Conservation (phyloP, 92 coral and sea anemone genomes). For the Meandrina meandrites region DNA sequence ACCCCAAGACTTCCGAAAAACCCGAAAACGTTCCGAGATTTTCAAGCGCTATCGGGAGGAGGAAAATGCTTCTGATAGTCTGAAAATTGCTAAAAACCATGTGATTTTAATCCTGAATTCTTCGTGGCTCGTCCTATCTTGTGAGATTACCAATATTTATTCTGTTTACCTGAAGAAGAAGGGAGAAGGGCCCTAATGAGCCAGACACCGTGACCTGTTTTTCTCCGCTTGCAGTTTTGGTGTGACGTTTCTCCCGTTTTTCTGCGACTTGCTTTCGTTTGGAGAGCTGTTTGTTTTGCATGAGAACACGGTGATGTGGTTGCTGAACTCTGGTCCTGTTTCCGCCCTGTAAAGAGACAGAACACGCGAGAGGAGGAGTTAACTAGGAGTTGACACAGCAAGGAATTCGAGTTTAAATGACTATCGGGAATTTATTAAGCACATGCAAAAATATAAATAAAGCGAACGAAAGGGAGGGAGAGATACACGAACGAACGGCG, state of each 20-base stretch:
- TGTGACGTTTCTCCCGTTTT: constrained; percentile 29
- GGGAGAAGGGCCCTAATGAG: constrained; percentile 74
- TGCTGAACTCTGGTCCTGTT: constrained; percentile 36
- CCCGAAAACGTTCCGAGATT: not conserved
- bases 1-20: not conserved
- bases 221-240: not conserved
- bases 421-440: too few species aligned
- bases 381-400: too few species aligned
- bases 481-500: too few species aligned
- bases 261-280: constrained; percentile 33
- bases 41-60: not conserved
- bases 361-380: not conserved
- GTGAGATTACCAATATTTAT: too few species aligned
- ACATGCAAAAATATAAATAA: not conserved
- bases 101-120: not conserved
- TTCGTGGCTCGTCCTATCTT: too few species aligned
- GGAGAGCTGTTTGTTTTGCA: constrained; percentile 48
- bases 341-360: constrained; percentile 15
- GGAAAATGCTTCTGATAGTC: not conserved
- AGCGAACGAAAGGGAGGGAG: too few species aligned
- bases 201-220: constrained; percentile 51
- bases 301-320: constrained; percentile 59
- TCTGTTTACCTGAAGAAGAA: constrained; percentile 77
- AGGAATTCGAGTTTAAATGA: too few species aligned
- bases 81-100: not conserved